Evolutionary conservation across 2,113 vertebrate species (phyloP).

Genomic region (Istiophorus platypterus): DNA sequence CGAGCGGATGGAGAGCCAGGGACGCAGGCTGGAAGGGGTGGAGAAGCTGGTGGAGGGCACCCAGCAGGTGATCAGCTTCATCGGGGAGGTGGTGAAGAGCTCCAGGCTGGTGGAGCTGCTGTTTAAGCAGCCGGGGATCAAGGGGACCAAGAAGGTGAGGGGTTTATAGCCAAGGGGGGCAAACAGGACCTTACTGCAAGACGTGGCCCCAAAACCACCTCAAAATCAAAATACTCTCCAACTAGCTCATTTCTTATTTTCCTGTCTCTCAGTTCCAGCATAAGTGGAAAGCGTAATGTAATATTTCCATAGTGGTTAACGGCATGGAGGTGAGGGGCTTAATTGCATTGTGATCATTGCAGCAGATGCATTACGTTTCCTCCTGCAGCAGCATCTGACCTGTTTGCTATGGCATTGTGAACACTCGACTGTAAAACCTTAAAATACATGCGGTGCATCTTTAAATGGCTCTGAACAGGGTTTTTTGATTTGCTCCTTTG

Average conservation of each 20-base stretch:
- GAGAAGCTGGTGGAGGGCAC: conserved; percentile 86
- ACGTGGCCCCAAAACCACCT: background rate
- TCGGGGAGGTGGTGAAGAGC: conserved; percentile 85
- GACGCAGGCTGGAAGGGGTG: conserved; percentile 85
- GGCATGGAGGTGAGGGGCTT: conserved; percentile 17
- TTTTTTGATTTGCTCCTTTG: background rate
- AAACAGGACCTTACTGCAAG: background rate
- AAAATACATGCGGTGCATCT: background rate
- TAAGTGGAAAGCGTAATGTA: background rate
- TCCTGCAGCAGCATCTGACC: background rate
- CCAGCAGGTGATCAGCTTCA: conserved; percentile 87
- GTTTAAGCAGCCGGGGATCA: conserved; percentile 72
- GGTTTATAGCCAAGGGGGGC: background rate
- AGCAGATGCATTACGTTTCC: conserved; percentile 3
- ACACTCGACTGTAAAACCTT: background rate
- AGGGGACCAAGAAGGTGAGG: conserved; percentile 73
- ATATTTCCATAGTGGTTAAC: background rate
- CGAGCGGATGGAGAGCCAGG: conserved; percentile 83
- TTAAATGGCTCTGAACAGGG: background rate
- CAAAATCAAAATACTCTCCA: background rate
- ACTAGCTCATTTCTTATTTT: no score
- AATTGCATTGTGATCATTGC: conserved; percentile 28
- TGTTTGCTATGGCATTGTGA: background rate
- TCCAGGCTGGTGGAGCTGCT: conserved; percentile 82
- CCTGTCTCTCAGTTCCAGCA: background rate